A percentile compares a stretch with the other conserved stretches of the same genome.
Evolutionary conservation across 2,797 vertebrate species (phyloP).

Genomic region (Coregonus ussuriensis): DNA sequence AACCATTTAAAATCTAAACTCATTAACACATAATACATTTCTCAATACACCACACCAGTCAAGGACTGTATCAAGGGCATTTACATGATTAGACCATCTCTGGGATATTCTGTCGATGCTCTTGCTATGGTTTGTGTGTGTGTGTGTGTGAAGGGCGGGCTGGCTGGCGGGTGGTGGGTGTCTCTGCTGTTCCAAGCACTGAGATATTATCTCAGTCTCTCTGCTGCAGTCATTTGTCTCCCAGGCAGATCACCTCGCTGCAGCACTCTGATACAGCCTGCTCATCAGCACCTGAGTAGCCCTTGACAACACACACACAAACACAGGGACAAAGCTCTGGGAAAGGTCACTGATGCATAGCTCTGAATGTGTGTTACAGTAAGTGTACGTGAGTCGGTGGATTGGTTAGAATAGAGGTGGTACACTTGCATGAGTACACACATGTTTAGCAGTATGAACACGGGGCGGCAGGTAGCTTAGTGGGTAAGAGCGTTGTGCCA

Average conservation of each 20-base stretch:
- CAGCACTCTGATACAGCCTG: constrained; percentile 1
- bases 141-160: not conserved
- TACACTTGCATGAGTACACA: no score
- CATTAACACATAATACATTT: no score
- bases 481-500: no score
- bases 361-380: not conserved
- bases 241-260: constrained; percentile 4
- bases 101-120: not conserved
- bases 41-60: no score
- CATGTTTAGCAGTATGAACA: not conserved
- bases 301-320: not conserved
- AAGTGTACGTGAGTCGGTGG: not conserved
- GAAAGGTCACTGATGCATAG: not conserved
- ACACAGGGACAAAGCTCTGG: not conserved
- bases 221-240: constrained; percentile 21
- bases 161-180: not conserved
- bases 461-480: no score
- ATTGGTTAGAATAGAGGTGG: not conserved
- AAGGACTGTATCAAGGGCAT: not conserved
- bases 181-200: constrained; percentile 3
- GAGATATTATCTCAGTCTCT: constrained; percentile 2
- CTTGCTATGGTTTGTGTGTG: constrained; percentile 1
- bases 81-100: not conserved
- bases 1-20: no score
- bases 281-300: not conserved